phyloP scores from a whole-genome alignment of 1,140 invertebrate genomes.

The Drosophila carrolli region DNA sequence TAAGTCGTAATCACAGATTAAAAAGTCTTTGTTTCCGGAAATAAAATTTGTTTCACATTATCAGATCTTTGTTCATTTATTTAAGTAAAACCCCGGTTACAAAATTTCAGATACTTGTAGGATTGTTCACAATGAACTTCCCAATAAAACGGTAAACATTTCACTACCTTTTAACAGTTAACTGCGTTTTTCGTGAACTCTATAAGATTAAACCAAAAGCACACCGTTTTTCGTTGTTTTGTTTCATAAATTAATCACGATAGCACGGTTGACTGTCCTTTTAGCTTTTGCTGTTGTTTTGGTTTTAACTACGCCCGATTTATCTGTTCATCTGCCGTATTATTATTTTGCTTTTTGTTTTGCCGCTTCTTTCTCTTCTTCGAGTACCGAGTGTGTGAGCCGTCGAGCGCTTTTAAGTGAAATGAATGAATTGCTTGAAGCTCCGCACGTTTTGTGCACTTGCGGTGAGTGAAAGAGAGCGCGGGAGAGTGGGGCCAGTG shows the following conservation, averaged over 20 bases:
- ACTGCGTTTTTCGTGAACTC: constrained; percentile 24
- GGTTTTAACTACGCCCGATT: constrained; percentile 30
- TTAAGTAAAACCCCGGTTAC: too few relatives aligned
- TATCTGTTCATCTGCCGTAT: constrained; percentile 66
- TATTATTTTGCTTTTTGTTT: constrained; percentile 39
- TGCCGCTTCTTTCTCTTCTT: constrained; percentile 7
- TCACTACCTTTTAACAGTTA: constrained; percentile 10
- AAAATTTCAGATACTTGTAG: too few relatives aligned
- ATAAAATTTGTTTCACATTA: too few relatives aligned
- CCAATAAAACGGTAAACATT: constrained; percentile 6
- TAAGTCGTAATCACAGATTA: too few relatives aligned
- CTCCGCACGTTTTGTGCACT: constrained; percentile 68
- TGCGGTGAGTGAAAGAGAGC: constrained; percentile 25
- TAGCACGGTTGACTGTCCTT: constrained; percentile 47
- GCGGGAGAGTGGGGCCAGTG: constrained; percentile 9
- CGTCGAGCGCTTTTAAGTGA: constrained; percentile 58
- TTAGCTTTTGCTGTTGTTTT: constrained; percentile 20
- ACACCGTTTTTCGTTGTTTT: constrained; percentile 35
- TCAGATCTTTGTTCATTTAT: too few relatives aligned
- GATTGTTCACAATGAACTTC: not conserved
- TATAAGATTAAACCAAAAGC: constrained; percentile 13
- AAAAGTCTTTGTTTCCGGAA: too few relatives aligned
- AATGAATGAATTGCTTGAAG: constrained; percentile 65
- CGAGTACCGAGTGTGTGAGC: constrained; percentile 48
- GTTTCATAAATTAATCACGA: constrained; percentile 68